Evolutionary conservation across 2,113 vertebrate species (phyloP).

Genomic region (Cebidichthys violaceus): DNA sequence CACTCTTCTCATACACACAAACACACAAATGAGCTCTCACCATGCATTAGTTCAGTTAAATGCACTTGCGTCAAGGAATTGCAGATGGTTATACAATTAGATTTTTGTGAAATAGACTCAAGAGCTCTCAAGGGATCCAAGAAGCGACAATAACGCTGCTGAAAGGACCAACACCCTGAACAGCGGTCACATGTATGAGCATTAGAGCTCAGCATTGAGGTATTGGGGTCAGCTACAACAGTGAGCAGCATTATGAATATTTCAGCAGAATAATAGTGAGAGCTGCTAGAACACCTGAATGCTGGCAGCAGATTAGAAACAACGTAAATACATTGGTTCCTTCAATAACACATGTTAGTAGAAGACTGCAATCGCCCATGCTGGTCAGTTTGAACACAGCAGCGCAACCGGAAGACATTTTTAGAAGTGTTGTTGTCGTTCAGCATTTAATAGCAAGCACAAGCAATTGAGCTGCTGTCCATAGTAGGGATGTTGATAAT

Average conservation of each 20-base stretch:
- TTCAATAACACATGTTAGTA: neutral
- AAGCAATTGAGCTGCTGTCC: neutral
- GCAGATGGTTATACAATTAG: constrained; percentile 1
- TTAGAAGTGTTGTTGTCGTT: neutral
- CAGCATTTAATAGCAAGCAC: neutral
- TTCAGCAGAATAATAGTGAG: neutral
- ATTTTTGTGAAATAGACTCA: neutral
- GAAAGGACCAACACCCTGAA: neutral
- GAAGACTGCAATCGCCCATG: neutral
- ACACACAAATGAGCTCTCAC: constrained; percentile 15
- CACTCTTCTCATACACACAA: neutral
- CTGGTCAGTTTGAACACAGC: neutral
- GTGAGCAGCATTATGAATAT: neutral
- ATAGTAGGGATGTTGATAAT: too few species aligned
- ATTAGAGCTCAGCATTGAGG: neutral
- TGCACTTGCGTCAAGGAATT: constrained; percentile 6
- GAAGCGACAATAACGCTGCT: neutral
- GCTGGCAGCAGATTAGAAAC: neutral
- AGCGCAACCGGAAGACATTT: neutral
- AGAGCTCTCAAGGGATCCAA: neutral
- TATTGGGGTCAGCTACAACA: neutral
- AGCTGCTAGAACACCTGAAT: neutral
- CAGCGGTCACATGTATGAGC: neutral
- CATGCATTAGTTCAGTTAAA: constrained; percentile 25
- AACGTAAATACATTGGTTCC: neutral